Percentiles rank a stretch among this genome's conserved stretches.
Conservation (phyloP, 2,888 invertebrate species). For the Muschampia plurimacula region DNA sequence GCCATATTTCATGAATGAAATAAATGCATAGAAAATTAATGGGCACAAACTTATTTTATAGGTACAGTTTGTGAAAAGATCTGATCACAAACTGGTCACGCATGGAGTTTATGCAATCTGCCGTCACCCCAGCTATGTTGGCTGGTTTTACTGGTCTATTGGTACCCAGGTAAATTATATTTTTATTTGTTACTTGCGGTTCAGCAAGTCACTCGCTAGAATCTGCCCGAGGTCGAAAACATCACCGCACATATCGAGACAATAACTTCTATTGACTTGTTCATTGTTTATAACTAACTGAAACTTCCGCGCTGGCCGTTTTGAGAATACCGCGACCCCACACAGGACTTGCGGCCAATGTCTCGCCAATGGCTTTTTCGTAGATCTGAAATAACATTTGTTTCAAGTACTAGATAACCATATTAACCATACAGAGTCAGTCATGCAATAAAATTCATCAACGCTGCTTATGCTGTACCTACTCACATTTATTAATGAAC, state of each 20-base stretch:
- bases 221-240: neutral
- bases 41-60: slow-evolving; percentile 52
- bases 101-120: slow-evolving; percentile 94
- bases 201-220: neutral
- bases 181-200: neutral
- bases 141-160: slow-evolving; percentile 99
- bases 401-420: no score
- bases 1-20: neutral
- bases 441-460: no score
- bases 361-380: no score
- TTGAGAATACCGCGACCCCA: no score
- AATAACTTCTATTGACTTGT: slow-evolving; percentile 4
- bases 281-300: neutral
- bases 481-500: no score
- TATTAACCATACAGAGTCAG: no score
- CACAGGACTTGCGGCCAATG: no score
- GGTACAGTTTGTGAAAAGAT: slow-evolving; percentile 92
- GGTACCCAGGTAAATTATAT: slow-evolving; percentile 93
- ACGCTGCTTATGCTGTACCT: no score
- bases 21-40: no score
- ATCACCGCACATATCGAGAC: neutral
- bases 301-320: neutral
- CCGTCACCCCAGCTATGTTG: slow-evolving; percentile 98
- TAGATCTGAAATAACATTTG: no score
- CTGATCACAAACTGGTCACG: slow-evolving; percentile 95